Conservation (phyloP, 1,140 invertebrate species). For the Scaptomyza montana region DNA sequence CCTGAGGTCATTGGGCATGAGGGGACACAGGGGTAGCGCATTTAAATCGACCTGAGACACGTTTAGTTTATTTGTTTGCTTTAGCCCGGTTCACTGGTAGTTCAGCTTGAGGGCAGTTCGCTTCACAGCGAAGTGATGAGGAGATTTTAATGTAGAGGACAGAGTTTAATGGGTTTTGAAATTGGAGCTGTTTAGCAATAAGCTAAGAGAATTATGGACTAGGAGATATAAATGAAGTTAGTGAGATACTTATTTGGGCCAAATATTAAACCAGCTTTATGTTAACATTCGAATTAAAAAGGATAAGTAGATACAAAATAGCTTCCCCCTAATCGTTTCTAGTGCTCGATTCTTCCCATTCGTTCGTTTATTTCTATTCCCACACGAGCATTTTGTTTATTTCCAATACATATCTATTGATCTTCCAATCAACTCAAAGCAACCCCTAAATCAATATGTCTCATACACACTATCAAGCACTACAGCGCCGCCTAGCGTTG, state of each 20-base stretch:
- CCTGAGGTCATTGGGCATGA: slow-evolving; percentile 18
- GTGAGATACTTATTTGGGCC: not conserved
- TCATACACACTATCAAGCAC: slow-evolving; percentile 11
- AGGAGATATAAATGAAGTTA: not conserved
- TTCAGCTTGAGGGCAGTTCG: slow-evolving; percentile 21
- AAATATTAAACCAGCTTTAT: not conserved
- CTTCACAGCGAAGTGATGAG: not conserved
- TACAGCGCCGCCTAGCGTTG: slow-evolving; percentile 54
- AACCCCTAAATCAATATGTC: slow-evolving; percentile 68
- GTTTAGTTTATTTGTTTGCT: slow-evolving; percentile 69
- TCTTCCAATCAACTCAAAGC: slow-evolving; percentile 70
- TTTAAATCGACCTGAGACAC: slow-evolving; percentile 19
- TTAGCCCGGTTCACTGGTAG: slow-evolving; percentile 3
- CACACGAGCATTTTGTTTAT: not conserved
- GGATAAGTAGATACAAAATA: not conserved
- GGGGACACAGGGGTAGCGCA: not conserved
- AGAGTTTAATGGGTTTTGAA: slow-evolving; percentile 51
- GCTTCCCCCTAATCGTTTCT: no score
- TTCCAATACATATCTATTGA: slow-evolving; percentile 65
- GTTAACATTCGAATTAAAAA: not conserved
- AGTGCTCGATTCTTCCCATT: slow-evolving; percentile 13
- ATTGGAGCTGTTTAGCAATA: slow-evolving; percentile 42
- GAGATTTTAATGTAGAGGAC: slow-evolving; percentile 1
- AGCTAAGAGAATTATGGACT: slow-evolving; percentile 18
- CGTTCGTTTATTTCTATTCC: slow-evolving; percentile 21